These are phyloP conservation scores for Thalassaphorura encarpata DNA, from an alignment of 1,140 invertebrate genomes.

Conservation along the genomic window DNA sequence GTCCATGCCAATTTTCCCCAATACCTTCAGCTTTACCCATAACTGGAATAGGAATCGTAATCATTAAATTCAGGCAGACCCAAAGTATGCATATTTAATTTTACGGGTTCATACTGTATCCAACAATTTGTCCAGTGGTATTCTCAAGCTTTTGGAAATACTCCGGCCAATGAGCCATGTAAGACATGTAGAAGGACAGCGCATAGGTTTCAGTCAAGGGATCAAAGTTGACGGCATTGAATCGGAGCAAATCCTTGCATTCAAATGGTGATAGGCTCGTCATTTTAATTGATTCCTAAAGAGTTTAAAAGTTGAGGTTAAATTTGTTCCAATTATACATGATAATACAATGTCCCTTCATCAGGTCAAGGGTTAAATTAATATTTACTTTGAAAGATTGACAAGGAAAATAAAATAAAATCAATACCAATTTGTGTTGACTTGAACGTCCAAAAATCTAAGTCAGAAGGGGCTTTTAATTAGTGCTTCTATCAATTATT, in stretches of 20 bases:
- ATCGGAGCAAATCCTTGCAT: slow-evolving; percentile 89
- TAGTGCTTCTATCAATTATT: too few species aligned
- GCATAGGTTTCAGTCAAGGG: slow-evolving; percentile 96
- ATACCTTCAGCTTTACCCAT: slow-evolving; percentile 98
- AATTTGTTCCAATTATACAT: too few species aligned
- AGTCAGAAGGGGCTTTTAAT: too few species aligned
- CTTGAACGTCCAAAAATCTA: too few species aligned
- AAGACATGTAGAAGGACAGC: slow-evolving; percentile 93
- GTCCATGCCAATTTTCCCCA: slow-evolving; percentile 95
- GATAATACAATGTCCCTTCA: too few species aligned
- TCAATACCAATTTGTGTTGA: too few species aligned
- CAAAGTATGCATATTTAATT: background rate
- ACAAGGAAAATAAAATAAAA: too few species aligned
- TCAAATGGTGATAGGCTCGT: slow-evolving; percentile 85
- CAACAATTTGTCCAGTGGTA: slow-evolving; percentile 91
- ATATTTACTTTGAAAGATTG: too few species aligned
- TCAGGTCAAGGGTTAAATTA: too few species aligned
- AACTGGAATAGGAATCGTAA: slow-evolving; percentile 50
- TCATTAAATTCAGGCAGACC: too few species aligned
- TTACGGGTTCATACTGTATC: slow-evolving; percentile 78
- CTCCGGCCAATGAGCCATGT: slow-evolving; percentile 97
- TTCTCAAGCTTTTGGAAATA: slow-evolving; percentile 96
- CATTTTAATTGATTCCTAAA: slow-evolving; percentile 51
- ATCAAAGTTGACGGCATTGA: slow-evolving; percentile 95
- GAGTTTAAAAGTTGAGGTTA: background rate